A percentile compares a stretch with the other conserved stretches of the same genome.
Evolutionary conservation across 2,888 invertebrate species (phyloP).

Genomic region (Pterostichus niger): DNA sequence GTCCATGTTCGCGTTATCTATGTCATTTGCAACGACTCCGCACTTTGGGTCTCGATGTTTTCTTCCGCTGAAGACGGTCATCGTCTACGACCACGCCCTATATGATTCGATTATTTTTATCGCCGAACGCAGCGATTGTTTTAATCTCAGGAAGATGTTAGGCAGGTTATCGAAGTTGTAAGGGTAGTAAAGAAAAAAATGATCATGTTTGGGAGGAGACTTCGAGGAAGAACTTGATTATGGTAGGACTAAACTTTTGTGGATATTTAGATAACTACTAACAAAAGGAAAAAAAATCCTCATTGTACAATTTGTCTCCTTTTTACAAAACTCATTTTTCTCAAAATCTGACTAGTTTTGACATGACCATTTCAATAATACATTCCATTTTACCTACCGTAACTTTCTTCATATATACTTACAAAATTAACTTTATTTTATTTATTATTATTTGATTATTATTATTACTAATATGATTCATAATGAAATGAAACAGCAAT

Average conservation of each 20-base stretch:
- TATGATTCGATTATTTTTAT: slow-evolving; percentile 15
- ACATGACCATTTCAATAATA: too few relatives aligned
- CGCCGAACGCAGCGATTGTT: background rate
- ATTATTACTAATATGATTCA: too few relatives aligned
- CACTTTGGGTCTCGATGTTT: slow-evolving; percentile 8
- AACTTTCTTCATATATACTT: too few relatives aligned
- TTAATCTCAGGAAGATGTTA: slow-evolving; percentile 27
- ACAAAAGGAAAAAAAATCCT: too few relatives aligned
- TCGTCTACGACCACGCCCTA: slow-evolving; percentile 4
- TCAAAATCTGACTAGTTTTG: too few relatives aligned
- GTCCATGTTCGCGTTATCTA: slow-evolving; percentile 53
- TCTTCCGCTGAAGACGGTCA: slow-evolving; percentile 12
- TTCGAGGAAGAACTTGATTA: background rate
- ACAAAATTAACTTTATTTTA: too few relatives aligned
- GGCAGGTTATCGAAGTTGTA: slow-evolving; percentile 6
- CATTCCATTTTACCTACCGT: too few relatives aligned
- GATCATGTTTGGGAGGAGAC: background rate
- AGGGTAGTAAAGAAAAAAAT: background rate
- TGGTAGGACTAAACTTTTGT: background rate
- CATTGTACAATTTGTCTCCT: too few relatives aligned
- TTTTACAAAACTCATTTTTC: too few relatives aligned
- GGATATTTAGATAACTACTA: too few relatives aligned
- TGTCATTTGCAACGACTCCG: slow-evolving; percentile 50
- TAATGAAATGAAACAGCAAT: too few relatives aligned
- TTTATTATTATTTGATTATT: too few relatives aligned